Percentiles rank a stretch among this genome's conserved stretches.
These are phyloP conservation scores for Aphrocallistes beatrix DNA, from an alignment of 37 sponge, comb jelly and placozoan species.

Conservation along the genomic window DNA sequence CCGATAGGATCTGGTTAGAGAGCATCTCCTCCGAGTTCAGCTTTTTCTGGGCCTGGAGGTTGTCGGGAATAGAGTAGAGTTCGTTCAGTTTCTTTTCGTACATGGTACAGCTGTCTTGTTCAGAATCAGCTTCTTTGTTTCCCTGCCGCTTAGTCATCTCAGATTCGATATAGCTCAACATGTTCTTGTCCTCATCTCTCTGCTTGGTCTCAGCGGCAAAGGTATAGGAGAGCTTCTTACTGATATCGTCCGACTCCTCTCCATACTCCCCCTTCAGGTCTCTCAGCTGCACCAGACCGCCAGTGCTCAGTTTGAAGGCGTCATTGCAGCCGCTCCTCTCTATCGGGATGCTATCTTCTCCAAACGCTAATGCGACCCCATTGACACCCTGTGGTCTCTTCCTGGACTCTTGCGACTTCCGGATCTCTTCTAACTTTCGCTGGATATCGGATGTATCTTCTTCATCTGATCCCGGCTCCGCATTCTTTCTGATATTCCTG, in stretches of 20 bases:
- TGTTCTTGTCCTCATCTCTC: slow-evolving; percentile 25
- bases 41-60: background rate
- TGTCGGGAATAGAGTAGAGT: slow-evolving; percentile 21
- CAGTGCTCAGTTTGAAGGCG: background rate
- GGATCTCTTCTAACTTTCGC: background rate
- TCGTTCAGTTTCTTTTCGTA: background rate
- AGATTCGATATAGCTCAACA: slow-evolving; percentile 29
- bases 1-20: slow-evolving; percentile 39
- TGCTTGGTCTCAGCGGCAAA: slow-evolving; percentile 29
- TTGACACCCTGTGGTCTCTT: slow-evolving; percentile 24
- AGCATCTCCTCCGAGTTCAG: slow-evolving; percentile 29
- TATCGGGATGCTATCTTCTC: slow-evolving; percentile 12
- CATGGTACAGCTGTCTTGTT: background rate
- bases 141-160: slow-evolving; percentile 28
- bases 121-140: background rate
- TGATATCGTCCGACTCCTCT: background rate
- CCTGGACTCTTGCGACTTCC: background rate
- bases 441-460: background rate
- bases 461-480: background rate
- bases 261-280: background rate
- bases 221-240: background rate
- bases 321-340: background rate
- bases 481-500: background rate
- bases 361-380: slow-evolving; percentile 20
- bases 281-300: background rate